Base-by-base conservation (phyloP, 2,113 vertebrate genomes). In the Euleptes europaea region DNA sequence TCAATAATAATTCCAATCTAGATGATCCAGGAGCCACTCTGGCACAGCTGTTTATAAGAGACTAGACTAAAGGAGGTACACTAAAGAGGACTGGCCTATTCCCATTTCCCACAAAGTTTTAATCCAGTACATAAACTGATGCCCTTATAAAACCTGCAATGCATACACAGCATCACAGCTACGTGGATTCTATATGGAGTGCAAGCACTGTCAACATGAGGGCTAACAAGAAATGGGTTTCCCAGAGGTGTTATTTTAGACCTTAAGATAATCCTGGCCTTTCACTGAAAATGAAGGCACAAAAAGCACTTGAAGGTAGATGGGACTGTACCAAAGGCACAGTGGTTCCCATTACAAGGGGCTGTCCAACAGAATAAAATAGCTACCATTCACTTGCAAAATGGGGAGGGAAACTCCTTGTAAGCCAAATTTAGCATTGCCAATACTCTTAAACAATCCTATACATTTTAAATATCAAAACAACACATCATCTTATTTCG, bases 241-340 rank as follows among this genome's bases (percentile, higher is more conserved):
- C 84, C 38, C 42, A 47, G 74, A 83, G 86, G 54, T 84, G 47
- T n/a, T 57, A 83, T 26, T 90, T 71, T 1, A 88, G 54, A 69
- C 63, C 78, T 84, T 13, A 85, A 88, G 86, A 84, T 87, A 82
- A 51, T 76, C 86, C 81, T 89, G 77, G 54, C 80, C 9, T 84
- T 87, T 78, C 47, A 75, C 82, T 69, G 77, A 91, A 90, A 90
- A 54, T 87, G 84, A 83, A 79, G 84, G 17, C 82, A 76, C 79
- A 35, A 74, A 73, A 86, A 71, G 13, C 40, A 72, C 4, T 23
- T 33, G 28, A 79, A 87, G 23, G 88, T 90, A 89, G 76, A 83
- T 85, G 82, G 90, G 92, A 94, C n/a, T 78, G 84, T 73, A 70
- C 15, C 63, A 75, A 89, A 87, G 94, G 89, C 93, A 93, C 91